Evolutionary conservation across 1,140 invertebrate genomes (phyloP), one percentile per base, ranked within the genome.

Genomic region (Panagrolaimus sp.): DNA sequence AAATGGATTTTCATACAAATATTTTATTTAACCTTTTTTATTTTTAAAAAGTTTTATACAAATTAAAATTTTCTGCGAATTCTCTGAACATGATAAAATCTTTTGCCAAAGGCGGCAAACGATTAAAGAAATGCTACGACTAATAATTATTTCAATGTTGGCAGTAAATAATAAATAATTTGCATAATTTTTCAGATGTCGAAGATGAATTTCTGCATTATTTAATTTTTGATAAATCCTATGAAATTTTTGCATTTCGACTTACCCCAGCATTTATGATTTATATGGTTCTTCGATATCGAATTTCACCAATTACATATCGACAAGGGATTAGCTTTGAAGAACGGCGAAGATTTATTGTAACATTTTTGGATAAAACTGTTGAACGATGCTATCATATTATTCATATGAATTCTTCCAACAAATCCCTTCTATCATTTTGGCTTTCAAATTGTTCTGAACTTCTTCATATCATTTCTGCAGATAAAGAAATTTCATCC

Each of bases 381-480:
- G 58, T 77, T 21, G 71, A 74, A 32, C 17, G 15, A 14, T 69
- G 62, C 55, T 69, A 38, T 47, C 47, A 68, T 65, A 55, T 43
- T 21, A 70, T 74, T 15, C 74, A 74, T 44, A 72, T 73, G 38
- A 15, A 24, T 24, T 21, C 17, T 14, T 52, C 48, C 8, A 21
- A n/a, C 3, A n/a, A 24, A 12, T 24, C 48, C 21, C 52, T 68
- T 17, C 63, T 73, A 32, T 38, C 69, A 3, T 83, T 83, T 64
- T 81, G 79, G 79, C 64, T 83, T 15, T 68, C 79, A 6, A 81
- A 81, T 45, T 47, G 66, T 12, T 76, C 71, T 28, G 79, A 81
- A 68, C 48, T 52, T 52, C 48, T 52, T n/a, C 17, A 52, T 52
- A 8, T 52, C 65, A n/a, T 52, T 52, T n/a, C 26, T 14, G 48